Base-by-base conservation (phyloP, 2,113 vertebrate species). In the Setophaga petechia region DNA sequence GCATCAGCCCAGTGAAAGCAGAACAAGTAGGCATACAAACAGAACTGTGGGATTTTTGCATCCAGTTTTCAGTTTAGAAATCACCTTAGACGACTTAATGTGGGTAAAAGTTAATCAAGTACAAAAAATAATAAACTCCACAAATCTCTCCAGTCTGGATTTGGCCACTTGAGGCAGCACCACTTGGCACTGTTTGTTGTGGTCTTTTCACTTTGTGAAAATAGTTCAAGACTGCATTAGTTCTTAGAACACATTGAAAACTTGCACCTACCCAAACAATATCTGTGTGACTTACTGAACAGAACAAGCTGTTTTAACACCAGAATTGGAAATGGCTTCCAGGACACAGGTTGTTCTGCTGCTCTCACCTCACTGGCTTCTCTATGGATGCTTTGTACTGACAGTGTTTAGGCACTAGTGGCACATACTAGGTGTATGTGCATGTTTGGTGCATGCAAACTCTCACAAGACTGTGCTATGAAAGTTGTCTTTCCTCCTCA, bases 371-470 rank as follows among this genome's bases (percentile, higher is more conserved):
- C 0, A 0, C 46, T 73, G 92, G n/a, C 55, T 88, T 65, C 43
- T 61, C 15, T 31, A 0, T 2, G 2, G 57, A 6, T 1, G 2
- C 44, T 52, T 74, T 44, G 47, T 41, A 33, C 22, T 52, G 8
- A 0, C 6, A 52, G 8, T 2, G 1, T 37, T 93, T 20, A 57
- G 62, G 58, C 79, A 12, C 20, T 12, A 55, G 43, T 4, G 3
- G 55, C 24, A 18, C 8, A 3, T 15, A 18, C 27, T n/a, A n/a
- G n/a, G n/a, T n/a, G n/a, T n/a, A n/a, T n/a, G n/a, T n/a, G n/a
- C n/a, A n/a, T n/a, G n/a, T n/a, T n/a, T n/a, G 12, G 17, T 44
- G 39, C 1, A 2, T 55, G 43, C 4, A 0, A 65, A 47, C 33
- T 61, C 33, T 35, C 1, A 9, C 44, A 37, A 1, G 23, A 14